Evolutionary conservation across 2,797 vertebrate genomes (phyloP).

Genomic region (Crenichthys baileyi): DNA sequence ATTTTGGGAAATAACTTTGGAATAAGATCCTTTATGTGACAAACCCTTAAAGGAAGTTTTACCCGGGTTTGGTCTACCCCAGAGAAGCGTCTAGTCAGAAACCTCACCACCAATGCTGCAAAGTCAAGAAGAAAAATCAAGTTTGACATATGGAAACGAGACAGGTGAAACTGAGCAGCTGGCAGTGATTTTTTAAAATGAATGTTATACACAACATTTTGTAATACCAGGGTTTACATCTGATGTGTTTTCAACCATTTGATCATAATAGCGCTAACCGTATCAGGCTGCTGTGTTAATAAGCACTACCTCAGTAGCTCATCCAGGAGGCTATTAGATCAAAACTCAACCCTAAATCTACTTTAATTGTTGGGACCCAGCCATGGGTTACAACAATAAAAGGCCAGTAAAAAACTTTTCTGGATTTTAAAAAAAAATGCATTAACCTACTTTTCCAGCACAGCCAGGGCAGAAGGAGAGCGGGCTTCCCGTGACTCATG

Average conservation of each 20-base stretch:
- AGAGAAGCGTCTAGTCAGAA: slow-evolving; percentile 97
- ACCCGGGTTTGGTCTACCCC: slow-evolving; percentile 99
- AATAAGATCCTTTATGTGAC: background rate
- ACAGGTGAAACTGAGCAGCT: background rate
- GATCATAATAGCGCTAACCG: background rate
- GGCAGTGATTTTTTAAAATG: background rate
- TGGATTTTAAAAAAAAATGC: too few relatives aligned
- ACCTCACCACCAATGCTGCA: slow-evolving; percentile 93
- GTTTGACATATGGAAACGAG: background rate
- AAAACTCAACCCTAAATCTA: background rate
- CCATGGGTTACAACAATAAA: too few relatives aligned
- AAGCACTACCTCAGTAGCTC: background rate
- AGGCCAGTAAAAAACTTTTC: too few relatives aligned
- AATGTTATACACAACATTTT: background rate
- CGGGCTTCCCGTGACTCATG: too few relatives aligned
- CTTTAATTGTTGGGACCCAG: background rate
- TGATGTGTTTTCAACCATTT: background rate
- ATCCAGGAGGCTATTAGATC: slow-evolving; percentile 1
- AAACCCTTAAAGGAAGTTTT: slow-evolving; percentile 66
- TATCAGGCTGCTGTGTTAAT: slow-evolving; percentile 8
- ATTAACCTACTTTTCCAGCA: too few relatives aligned
- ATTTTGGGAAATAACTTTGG: too few relatives aligned
- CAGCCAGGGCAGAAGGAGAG: too few relatives aligned
- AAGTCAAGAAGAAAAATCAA: slow-evolving; percentile 2
- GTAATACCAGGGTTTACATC: background rate